Evolutionary conservation across 2,888 invertebrate genomes (phyloP).

Genomic region (Meghimatium bilineatum): DNA sequence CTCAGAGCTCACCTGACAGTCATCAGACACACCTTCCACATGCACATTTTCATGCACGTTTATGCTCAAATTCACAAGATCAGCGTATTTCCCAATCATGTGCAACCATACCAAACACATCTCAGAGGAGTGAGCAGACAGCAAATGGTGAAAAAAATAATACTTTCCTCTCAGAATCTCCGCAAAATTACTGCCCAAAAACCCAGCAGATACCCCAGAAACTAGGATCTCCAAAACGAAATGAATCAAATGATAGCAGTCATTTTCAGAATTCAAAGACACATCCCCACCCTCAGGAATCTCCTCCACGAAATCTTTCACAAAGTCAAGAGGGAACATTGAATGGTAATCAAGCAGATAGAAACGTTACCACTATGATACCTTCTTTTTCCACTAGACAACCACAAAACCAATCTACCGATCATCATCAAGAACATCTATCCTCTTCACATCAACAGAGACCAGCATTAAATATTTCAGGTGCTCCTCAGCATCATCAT

Average conservation of each 20-base stretch:
- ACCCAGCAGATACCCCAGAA: neutral
- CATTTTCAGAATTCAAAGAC: neutral
- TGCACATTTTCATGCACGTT: neutral
- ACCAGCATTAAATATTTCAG: neutral
- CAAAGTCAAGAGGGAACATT: neutral
- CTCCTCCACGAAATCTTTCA: neutral
- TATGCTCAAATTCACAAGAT: conserved; percentile 20
- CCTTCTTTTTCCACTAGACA: conserved; percentile 10
- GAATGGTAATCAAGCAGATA: conserved; percentile 14
- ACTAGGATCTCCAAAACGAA: neutral
- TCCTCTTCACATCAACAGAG: conserved; percentile 21
- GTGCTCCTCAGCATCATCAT: conserved; percentile 20
- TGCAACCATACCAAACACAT: conserved; percentile 5
- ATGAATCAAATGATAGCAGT: neutral
- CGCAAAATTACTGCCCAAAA: neutral
- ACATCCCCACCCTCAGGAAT: conserved; percentile 3
- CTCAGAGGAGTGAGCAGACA: conserved; percentile 11
- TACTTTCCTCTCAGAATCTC: conserved; percentile 4
- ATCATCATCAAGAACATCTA: conserved; percentile 11
- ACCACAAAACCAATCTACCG: conserved; percentile 6
- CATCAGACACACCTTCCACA: conserved; percentile 36
- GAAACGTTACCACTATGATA: neutral
- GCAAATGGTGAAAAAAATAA: neutral
- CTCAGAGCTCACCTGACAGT: conserved; percentile 44
- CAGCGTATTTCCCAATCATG: conserved; percentile 35